phyloP scores from a whole-genome alignment of 2,113 vertebrate species.

The Toxostoma redivivum region DNA sequence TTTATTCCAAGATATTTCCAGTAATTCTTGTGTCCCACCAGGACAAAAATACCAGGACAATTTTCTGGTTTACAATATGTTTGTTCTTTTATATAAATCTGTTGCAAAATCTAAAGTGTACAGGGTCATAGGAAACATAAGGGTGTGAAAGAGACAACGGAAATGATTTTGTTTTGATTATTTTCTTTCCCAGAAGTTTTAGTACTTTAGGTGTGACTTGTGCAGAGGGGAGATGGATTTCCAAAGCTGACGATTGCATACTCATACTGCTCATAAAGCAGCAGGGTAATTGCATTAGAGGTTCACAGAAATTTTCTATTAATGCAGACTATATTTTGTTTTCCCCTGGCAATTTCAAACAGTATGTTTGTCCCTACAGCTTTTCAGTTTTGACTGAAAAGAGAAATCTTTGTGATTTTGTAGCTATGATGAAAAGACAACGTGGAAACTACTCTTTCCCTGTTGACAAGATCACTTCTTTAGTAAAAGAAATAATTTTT shows the following conservation, averaged over 20 bases:
- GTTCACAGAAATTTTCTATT: background rate
- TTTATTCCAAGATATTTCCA: background rate
- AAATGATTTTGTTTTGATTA: background rate
- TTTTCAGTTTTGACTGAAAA: conserved; percentile 6
- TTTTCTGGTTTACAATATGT: background rate
- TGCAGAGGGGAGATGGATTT: background rate
- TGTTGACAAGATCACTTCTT: background rate
- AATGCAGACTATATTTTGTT: background rate
- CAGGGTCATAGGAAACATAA: background rate
- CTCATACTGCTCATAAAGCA: background rate
- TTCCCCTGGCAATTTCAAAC: background rate
- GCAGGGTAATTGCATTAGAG: background rate
- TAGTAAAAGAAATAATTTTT: background rate
- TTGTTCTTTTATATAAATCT: background rate
- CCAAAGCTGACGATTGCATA: background rate
- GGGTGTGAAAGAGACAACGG: background rate
- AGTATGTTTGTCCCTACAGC: background rate
- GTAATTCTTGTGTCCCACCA: background rate
- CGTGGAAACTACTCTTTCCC: background rate
- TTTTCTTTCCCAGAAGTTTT: background rate
- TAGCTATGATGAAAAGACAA: background rate
- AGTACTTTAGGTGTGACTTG: background rate
- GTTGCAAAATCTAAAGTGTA: background rate
- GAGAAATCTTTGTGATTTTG: background rate
- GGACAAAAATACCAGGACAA: background rate